Conservation (phyloP, 2,888 invertebrate species). For the Clusia tigrina region DNA sequence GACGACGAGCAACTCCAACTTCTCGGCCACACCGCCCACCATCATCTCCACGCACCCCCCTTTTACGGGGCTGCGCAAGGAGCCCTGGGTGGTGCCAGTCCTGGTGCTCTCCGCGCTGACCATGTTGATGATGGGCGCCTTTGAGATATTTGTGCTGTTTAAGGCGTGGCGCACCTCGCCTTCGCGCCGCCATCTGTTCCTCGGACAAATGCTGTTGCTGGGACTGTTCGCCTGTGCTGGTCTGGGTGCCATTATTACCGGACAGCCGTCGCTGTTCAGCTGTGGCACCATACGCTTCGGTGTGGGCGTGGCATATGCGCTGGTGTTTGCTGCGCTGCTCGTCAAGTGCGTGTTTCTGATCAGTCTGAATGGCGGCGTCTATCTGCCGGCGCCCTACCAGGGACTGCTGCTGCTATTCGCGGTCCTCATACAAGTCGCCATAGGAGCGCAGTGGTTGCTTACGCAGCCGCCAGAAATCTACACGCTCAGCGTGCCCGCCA, state of each 20-base stretch:
- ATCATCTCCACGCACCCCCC: constrained; percentile 57
- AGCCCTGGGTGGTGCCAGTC: constrained; percentile 91
- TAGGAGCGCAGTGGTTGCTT: constrained; percentile 84
- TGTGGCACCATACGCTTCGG: constrained; percentile 85
- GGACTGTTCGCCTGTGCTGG: constrained; percentile 85
- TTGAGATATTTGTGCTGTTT: constrained; percentile 90
- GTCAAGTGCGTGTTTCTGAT: constrained; percentile 94
- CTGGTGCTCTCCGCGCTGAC: constrained; percentile 84
- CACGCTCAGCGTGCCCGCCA: constrained; percentile 62
- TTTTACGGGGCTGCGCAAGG: constrained; percentile 70
- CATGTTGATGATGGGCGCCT: constrained; percentile 84
- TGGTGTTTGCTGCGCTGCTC: constrained; percentile 88
- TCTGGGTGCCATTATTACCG: constrained; percentile 79
- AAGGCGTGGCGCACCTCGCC: constrained; percentile 84
- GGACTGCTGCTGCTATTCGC: constrained; percentile 88
- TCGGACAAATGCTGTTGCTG: constrained; percentile 85
- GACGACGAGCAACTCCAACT: constrained; percentile 31
- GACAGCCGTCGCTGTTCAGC: constrained; percentile 79
- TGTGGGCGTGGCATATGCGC: constrained; percentile 81
- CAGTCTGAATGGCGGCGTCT: constrained; percentile 89
- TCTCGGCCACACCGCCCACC: constrained; percentile 50
- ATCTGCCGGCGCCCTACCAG: constrained; percentile 92
- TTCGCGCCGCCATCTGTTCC: constrained; percentile 82
- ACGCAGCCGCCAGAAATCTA: constrained; percentile 77
- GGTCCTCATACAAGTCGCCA: constrained; percentile 87